Evolutionary conservation across 2,888 invertebrate genomes (phyloP).

Genomic region (Drosophila histrio): DNA sequence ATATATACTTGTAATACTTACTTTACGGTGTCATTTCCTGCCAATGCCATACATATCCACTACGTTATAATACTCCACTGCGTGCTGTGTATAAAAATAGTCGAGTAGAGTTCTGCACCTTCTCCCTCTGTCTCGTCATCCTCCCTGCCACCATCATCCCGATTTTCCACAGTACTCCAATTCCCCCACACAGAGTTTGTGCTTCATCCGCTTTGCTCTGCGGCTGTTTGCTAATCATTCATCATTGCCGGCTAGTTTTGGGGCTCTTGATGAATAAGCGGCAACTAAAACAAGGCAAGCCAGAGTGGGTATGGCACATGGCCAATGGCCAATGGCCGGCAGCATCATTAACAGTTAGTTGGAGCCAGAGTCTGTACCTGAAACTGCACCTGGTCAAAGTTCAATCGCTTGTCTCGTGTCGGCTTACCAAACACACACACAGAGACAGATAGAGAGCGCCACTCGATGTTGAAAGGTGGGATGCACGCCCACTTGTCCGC

Average conservation of each 20-base stretch:
- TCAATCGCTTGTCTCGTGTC: constrained; percentile 56
- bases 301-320: constrained; percentile 1
- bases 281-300: constrained; percentile 51
- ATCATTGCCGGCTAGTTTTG: constrained; percentile 50
- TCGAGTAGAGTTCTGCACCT: background rate
- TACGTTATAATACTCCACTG: background rate
- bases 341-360: constrained; percentile 26
- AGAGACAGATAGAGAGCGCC: background rate
- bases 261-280: constrained; percentile 63
- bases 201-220: constrained; percentile 46
- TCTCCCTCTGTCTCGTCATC: background rate
- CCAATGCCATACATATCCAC: background rate
- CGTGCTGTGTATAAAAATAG: background rate
- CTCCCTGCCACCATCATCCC: background rate
- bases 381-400: constrained; percentile 51
- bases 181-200: background rate
- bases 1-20: no score
- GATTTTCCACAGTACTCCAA: background rate
- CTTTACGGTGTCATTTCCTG: no score
- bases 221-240: constrained; percentile 65
- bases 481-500: constrained; percentile 38
- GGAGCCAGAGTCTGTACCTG: background rate
- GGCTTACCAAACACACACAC: constrained; percentile 34
- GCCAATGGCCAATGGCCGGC: background rate
- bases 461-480: background rate